These are phyloP conservation scores for Bedellia somnulentella DNA, from an alignment of 2,888 invertebrate species.

Conservation along the genomic window DNA sequence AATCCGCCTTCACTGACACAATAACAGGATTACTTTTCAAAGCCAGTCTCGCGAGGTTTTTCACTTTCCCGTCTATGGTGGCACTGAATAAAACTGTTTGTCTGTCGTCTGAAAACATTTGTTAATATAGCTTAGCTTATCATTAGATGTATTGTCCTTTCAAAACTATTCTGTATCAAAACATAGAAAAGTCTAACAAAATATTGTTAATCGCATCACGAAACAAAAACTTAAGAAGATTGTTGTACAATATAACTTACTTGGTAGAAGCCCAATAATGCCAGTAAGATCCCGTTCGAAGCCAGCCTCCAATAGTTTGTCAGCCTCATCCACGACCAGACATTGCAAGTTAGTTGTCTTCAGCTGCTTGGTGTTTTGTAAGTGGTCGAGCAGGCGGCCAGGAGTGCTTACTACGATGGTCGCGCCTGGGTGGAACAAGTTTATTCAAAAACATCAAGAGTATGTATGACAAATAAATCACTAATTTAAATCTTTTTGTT, in stretches of 20 bases:
- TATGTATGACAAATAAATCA: no score
- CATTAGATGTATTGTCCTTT: no score
- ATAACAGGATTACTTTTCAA: conserved; percentile 86
- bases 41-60: conserved; percentile 83
- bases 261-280: conserved; percentile 84
- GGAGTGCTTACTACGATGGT: conserved; percentile 95
- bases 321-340: conserved; percentile 94
- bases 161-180: no score
- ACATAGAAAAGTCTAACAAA: no score
- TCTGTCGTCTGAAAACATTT: conserved; percentile 68
- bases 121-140: no score
- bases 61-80: conserved; percentile 91
- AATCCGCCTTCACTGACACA: conserved; percentile 80
- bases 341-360: conserved; percentile 87
- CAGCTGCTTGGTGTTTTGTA: conserved; percentile 86
- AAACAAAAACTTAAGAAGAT: no score
- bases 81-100: conserved; percentile 97
- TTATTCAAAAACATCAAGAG: no score
- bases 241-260: conserved; percentile 18
- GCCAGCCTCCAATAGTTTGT: conserved; percentile 92
- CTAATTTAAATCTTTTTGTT: no score
- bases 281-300: conserved; percentile 94
- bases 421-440: conserved; percentile 69
- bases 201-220: no score
- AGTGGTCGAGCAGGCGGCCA: conserved; percentile 91